Percentiles rank a stretch among this genome's conserved stretches.
Evolutionary conservation across 2,113 vertebrate species (phyloP).

Genomic region (Hyaena hyaena): DNA sequence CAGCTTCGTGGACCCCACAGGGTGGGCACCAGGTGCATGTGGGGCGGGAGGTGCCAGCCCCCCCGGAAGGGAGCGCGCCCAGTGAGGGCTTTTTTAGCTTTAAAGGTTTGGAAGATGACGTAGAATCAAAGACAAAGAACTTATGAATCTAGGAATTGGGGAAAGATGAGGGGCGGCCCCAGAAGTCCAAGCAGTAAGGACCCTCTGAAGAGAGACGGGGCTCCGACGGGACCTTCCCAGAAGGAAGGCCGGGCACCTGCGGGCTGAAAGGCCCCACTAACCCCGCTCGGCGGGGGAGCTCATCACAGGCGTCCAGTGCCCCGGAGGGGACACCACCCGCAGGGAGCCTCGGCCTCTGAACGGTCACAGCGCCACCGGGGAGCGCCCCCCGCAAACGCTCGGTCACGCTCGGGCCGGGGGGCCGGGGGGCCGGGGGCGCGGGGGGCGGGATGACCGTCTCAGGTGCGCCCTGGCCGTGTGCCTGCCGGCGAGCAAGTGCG

Average conservation of each 20-base stretch:
- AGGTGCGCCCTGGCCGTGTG: fast-evolving
- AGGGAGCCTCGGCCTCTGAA: neutral
- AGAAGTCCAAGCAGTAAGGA: neutral
- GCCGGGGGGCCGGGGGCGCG: fast-evolving
- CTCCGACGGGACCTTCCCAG: neutral
- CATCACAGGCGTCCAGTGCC: too few species aligned
- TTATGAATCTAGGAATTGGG: neutral
- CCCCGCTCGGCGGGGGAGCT: too few species aligned
- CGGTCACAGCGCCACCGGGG: too few species aligned
- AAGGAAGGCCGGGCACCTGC: neutral
- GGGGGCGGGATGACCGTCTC: neutral
- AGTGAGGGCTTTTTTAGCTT: neutral
- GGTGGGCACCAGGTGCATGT: neutral
- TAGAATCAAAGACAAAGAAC: neutral
- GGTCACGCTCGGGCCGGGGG: too few species aligned
- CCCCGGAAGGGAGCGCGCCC: fast-evolving
- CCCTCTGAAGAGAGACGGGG: neutral
- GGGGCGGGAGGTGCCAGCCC: neutral
- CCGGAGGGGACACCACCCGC: too few species aligned
- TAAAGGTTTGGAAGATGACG: neutral
- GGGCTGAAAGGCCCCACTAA: neutral
- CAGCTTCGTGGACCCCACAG: neutral
- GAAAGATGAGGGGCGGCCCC: neutral
- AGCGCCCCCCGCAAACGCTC: too few species aligned
- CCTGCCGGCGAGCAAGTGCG: neutral